Conservation (phyloP, 2,113 vertebrate species). For the Charina bottae region DNA sequence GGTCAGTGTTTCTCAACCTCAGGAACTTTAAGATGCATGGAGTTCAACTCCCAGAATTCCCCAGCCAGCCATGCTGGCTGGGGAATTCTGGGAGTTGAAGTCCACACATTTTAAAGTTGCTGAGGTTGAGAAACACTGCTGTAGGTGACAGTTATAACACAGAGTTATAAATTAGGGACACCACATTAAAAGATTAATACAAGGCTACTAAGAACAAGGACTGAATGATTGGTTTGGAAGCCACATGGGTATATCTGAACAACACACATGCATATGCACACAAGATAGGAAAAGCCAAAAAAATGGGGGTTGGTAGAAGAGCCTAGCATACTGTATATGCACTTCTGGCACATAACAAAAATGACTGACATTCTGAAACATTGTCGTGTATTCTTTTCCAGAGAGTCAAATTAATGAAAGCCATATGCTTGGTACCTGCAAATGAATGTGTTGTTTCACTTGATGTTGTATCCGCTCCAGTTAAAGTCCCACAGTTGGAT, state of each 20-base stretch:
- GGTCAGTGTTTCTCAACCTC: too few species aligned
- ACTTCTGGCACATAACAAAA: not conserved
- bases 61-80: too few species aligned
- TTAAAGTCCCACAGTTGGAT: slow-evolving; percentile 80
- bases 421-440: slow-evolving; percentile 78
- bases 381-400: slow-evolving; percentile 5
- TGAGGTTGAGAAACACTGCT: not conserved
- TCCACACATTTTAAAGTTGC: too few species aligned
- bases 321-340: slow-evolving; percentile 2
- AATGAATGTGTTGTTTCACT: slow-evolving; percentile 86
- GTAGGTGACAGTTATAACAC: not conserved
- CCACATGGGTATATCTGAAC: not conserved
- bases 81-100: too few species aligned
- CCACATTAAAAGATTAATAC: not conserved
- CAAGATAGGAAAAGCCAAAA: slow-evolving; percentile 16
- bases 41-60: too few species aligned
- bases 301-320: not conserved
- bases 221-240: not conserved
- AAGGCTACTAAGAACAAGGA: not conserved
- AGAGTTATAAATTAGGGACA: not conserved
- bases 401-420: slow-evolving; percentile 25
- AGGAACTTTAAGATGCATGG: too few species aligned
- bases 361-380: not conserved
- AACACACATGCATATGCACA: not conserved
- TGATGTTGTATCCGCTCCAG: slow-evolving; percentile 75